A percentile compares a stretch with the other conserved stretches of the same genome.
These are phyloP conservation scores for Lepetodrilus schrolli DNA, from an alignment of 2,888 invertebrate genomes.

Conservation along the genomic window DNA sequence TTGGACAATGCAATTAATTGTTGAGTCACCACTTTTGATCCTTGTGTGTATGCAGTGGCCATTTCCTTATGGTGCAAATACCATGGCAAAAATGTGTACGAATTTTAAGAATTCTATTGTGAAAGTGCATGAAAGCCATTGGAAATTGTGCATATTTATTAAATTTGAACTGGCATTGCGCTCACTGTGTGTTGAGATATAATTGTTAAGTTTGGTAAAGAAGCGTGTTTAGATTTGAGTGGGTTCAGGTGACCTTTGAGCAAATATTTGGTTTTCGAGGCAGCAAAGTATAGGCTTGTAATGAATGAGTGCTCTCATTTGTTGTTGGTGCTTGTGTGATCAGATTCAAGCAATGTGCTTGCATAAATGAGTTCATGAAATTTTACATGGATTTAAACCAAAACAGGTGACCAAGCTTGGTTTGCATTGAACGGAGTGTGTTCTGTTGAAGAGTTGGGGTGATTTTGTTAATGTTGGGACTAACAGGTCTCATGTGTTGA, in stretches of 20 bases:
- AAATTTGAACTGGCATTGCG: background rate
- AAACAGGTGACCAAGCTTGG: constrained; percentile 18
- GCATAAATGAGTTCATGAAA: constrained; percentile 17
- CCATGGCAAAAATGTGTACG: background rate
- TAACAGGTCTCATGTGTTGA: background rate
- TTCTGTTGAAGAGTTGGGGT: constrained; percentile 13
- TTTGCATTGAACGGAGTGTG: constrained; percentile 18
- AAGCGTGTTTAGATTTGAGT: background rate
- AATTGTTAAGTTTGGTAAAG: background rate
- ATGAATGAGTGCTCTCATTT: background rate
- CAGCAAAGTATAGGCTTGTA: background rate
- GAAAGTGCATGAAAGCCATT: background rate
- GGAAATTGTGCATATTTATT: background rate
- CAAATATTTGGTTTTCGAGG: background rate
- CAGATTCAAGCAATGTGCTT: background rate
- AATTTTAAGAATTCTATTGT: constrained; percentile 17
- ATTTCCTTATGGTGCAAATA: no score
- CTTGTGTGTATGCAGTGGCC: no score
- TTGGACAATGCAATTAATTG: no score
- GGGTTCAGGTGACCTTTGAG: background rate
- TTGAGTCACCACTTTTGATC: no score
- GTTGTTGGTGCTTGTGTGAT: background rate
- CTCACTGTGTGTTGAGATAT: background rate
- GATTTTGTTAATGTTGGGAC: background rate
- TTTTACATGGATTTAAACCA: constrained; percentile 8